phyloP scores from a whole-genome alignment of 1,140 invertebrate species.

The Drosophila micromelanica region DNA sequence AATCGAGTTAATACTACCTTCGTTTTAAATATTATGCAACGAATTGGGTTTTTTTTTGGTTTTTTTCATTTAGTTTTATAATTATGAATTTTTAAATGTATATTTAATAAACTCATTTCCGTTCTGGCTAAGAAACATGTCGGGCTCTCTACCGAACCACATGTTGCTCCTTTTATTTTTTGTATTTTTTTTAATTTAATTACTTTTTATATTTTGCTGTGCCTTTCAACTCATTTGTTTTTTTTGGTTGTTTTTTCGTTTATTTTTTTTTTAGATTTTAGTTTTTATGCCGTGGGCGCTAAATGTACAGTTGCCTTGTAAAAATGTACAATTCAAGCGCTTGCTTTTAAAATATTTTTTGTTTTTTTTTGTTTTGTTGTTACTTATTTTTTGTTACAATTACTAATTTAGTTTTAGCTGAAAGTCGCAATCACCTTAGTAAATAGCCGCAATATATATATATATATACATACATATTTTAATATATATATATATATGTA shows the following conservation, averaged over 20 bases:
- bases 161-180: slow-evolving; percentile 59
- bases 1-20: slow-evolving; percentile 84
- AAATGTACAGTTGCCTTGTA: slow-evolving; percentile 82
- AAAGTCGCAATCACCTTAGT: slow-evolving; percentile 72
- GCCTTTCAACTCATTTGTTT: slow-evolving; percentile 69
- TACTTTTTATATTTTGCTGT: slow-evolving; percentile 61
- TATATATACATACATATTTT: slow-evolving; percentile 11
- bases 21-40: slow-evolving; percentile 83
- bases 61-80: slow-evolving; percentile 27
- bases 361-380: slow-evolving; percentile 22
- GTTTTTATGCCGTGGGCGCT: slow-evolving; percentile 76
- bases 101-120: slow-evolving; percentile 82
- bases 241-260: slow-evolving; percentile 35
- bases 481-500: slow-evolving; percentile 22
- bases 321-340: slow-evolving; percentile 81
- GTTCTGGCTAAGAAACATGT: slow-evolving; percentile 75
- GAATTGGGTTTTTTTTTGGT: slow-evolving; percentile 69
- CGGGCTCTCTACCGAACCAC: not conserved
- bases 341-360: slow-evolving; percentile 77
- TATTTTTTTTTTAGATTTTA: slow-evolving; percentile 43
- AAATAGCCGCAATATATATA: slow-evolving; percentile 60
- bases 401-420: slow-evolving; percentile 68
- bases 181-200: slow-evolving; percentile 22
- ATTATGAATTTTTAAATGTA: slow-evolving; percentile 80
- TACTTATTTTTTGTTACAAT: slow-evolving; percentile 64